Evolutionary conservation across 2,888 invertebrate genomes (phyloP).

Genomic region (Hoplodrina ambigua): DNA sequence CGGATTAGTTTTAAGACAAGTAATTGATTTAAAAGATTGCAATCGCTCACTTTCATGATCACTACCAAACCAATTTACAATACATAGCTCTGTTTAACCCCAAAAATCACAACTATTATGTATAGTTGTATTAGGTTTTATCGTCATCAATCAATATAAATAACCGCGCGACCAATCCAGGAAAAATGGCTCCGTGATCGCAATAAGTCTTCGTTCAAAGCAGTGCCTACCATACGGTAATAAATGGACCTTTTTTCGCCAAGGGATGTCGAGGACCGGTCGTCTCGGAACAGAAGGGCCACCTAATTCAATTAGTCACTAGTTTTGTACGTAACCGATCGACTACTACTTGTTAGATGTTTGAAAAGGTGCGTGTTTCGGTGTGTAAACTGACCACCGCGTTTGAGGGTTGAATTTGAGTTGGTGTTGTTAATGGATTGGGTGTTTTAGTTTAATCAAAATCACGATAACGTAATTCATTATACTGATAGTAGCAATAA

Average conservation of each 20-base stretch:
- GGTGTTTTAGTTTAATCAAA: background rate
- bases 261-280: constrained; percentile 46
- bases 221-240: constrained; percentile 58
- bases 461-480: background rate
- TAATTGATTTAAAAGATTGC: background rate
- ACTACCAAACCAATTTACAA: no score
- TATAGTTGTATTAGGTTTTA: constrained; percentile 17
- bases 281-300: constrained; percentile 60
- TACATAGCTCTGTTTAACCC: constrained; percentile 18
- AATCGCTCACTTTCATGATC: background rate
- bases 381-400: constrained; percentile 15
- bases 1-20: background rate
- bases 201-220: constrained; percentile 61
- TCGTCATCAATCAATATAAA: constrained; percentile 59
- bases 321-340: constrained; percentile 68
- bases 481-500: no score
- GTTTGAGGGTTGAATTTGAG: constrained; percentile 28
- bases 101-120: constrained; percentile 2
- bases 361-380: constrained; percentile 52
- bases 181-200: constrained; percentile 55
- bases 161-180: constrained; percentile 50
- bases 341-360: constrained; percentile 59
- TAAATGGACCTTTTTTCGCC: constrained; percentile 62
- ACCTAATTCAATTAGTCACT: constrained; percentile 72
- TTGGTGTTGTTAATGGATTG: background rate